These are phyloP conservation scores for Chascanopsetta lugubris DNA, from an alignment of 2,113 vertebrate species.

Conservation along the genomic window DNA sequence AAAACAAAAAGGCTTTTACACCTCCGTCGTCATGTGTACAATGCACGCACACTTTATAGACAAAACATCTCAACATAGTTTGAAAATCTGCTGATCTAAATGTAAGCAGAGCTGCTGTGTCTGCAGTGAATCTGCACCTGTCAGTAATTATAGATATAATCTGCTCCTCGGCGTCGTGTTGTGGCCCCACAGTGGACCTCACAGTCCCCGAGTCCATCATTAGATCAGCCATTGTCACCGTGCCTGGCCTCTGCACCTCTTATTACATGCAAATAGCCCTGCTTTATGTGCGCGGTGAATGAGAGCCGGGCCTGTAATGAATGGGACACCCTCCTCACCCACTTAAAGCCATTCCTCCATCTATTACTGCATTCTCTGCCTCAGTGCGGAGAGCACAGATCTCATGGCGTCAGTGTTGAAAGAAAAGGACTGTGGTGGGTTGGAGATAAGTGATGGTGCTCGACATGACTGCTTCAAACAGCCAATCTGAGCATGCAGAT, in stretches of 20 bases:
- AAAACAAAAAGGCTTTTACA: slow-evolving; percentile 3
- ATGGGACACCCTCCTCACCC: slow-evolving; percentile 47
- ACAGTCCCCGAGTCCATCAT: slow-evolving; percentile 46
- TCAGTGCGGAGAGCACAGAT: slow-evolving; percentile 37
- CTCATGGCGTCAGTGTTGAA: slow-evolving; percentile 39
- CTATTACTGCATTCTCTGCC: slow-evolving; percentile 47
- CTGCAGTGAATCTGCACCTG: slow-evolving; percentile 55
- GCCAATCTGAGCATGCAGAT: not conserved
- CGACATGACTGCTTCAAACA: not conserved
- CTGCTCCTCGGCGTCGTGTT: slow-evolving; percentile 14
- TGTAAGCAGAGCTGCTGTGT: not conserved
- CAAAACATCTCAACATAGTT: not conserved
- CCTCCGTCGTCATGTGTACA: not conserved
- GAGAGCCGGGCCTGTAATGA: slow-evolving; percentile 69
- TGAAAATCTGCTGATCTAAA: not conserved
- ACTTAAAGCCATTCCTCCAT: slow-evolving; percentile 63
- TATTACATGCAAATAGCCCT: slow-evolving; percentile 85
- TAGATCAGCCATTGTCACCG: slow-evolving; percentile 66
- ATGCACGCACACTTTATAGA: slow-evolving; percentile 3
- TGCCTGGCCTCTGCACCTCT: slow-evolving; percentile 76
- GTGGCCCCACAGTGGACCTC: slow-evolving; percentile 28
- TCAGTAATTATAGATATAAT: slow-evolving; percentile 69
- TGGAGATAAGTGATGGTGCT: slow-evolving; percentile 6
- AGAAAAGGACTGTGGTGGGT: slow-evolving; percentile 12
- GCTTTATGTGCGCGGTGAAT: slow-evolving; percentile 82